Base-by-base conservation (phyloP, 30 jellyfish, hydroid and myxozoan genomes). In the Aurelia aurita complex sp. Pacific region DNA sequence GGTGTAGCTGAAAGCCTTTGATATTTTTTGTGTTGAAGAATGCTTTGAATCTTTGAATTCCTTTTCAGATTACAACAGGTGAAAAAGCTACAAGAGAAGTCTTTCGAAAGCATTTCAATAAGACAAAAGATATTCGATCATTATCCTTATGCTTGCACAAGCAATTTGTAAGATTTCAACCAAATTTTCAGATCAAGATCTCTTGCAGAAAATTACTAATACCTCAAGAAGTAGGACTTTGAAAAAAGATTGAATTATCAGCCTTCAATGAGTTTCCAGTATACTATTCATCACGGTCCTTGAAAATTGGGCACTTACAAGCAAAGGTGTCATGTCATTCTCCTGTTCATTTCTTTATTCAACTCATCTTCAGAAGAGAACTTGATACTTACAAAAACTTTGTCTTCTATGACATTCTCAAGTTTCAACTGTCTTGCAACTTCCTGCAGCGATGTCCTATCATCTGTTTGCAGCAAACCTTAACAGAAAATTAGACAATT, bases 381-480 rank as follows among this genome's bases (percentile, higher is more conserved):
- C 34, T 8, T 42, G 29, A 35, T 53, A 72, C 99, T 68, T 85
- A 94, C 99, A 85, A 82, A 74, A n/a, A 94, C 99, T 61, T 79
- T 77, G 53, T 94, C 99, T 2, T 92, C 97, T 55, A 74, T 64
- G 23, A 94, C 99, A 89, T 94, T 94, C 70, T 94, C 99, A 14
- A 94, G 90, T 40, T 94, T 68, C 35, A 94, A 73, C 74, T 94
- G 99, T 62, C 99, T 80, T 1, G 97, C 96, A 76, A 94, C 81
- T 57, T 94, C 99, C 81, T 94, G 99, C 42, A 94, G 74, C n/a
- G 99, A 95, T 5, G 71, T 52, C 71, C 92, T 79, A 72, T 94
- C 99, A 77, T 94, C 99, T 18, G 97, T 94, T 33, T 94, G 99
- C 66, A 94, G 54, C 69, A 69, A 75, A 62, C 99, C 99, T 94